phyloP scores from a whole-genome alignment of 2,113 vertebrate genomes.

The Rhombomys opimus region DNA sequence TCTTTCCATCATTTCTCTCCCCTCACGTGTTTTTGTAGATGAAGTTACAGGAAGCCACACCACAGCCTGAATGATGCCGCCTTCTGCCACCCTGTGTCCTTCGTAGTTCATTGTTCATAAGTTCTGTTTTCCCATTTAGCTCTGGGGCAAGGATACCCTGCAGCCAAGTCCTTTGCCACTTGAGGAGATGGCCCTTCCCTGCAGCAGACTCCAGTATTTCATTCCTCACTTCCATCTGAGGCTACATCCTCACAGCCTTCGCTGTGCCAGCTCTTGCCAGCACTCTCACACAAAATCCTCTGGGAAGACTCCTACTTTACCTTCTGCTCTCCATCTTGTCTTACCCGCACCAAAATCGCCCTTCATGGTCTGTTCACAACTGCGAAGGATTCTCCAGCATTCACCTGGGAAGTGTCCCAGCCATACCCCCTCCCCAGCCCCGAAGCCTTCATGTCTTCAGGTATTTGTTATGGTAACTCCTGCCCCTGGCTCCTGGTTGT shows the following conservation, averaged over 20 bases:
- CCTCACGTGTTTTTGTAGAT: neutral
- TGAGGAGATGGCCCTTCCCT: neutral
- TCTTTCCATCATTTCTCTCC: neutral
- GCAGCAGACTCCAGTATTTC: neutral
- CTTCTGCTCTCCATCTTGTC: neutral
- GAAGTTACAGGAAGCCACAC: neutral
- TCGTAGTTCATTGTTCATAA: neutral
- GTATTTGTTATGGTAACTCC: neutral
- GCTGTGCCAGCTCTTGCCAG: neutral
- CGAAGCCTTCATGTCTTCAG: neutral
- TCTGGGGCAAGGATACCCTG: neutral
- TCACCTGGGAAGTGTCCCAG: neutral
- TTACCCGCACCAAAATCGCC: neutral
- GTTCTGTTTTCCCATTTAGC: neutral
- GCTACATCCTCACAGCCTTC: neutral
- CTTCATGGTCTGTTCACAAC: neutral
- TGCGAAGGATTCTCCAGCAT: neutral
- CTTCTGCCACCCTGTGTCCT: neutral
- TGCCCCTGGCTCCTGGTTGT: neutral
- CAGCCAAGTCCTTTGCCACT: neutral
- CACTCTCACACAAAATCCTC: neutral
- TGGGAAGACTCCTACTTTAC: neutral
- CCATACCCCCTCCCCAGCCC: neutral
- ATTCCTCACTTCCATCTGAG: neutral
- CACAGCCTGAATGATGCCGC: neutral